A percentile compares a stretch with the other conserved stretches of the same genome.
These are phyloP conservation scores for Cassiopea xamachana DNA, from an alignment of 30 jellyfish, hydroid and myxozoan genomes.

Conservation along the genomic window DNA sequence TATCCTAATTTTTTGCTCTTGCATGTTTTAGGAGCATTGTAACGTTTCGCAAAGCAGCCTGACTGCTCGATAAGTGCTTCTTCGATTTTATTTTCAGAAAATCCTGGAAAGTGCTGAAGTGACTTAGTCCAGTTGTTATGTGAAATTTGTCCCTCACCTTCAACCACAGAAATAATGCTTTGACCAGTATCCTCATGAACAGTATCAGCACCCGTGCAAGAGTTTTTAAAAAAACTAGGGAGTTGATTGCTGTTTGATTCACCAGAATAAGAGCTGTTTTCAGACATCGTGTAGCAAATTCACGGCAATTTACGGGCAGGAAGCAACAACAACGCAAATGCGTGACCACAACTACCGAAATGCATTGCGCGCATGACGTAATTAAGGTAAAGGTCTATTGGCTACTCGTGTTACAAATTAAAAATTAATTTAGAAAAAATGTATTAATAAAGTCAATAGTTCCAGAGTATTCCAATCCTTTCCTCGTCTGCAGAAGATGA, in stretches of 20 bases:
- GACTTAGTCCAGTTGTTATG: constrained; percentile 6
- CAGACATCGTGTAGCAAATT: neutral
- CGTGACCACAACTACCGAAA: constrained; percentile 4
- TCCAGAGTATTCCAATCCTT: too few relatives aligned
- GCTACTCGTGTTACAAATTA: too few relatives aligned
- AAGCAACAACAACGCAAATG: neutral
- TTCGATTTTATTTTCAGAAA: neutral
- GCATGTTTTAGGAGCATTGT: constrained; percentile 21
- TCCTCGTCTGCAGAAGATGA: too few relatives aligned
- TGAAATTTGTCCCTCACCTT: neutral
- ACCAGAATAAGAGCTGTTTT: neutral
- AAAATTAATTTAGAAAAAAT: too few relatives aligned
- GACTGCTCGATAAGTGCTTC: constrained; percentile 16
- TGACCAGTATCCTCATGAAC: neutral
- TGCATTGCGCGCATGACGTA: constrained; percentile 18
- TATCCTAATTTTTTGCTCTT: constrained; percentile 39
- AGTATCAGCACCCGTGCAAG: constrained; percentile 21
- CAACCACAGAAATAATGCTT: neutral
- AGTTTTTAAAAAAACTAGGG: constrained; percentile 19
- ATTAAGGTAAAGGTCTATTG: neutral
- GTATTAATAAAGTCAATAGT: too few relatives aligned
- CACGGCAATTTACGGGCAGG: neutral
- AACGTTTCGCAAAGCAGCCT: neutral
- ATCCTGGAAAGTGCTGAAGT: constrained; percentile 4
- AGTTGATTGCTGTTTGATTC: constrained; percentile 8